Percentiles rank a stretch among this genome's conserved stretches.
phyloP scores from a whole-genome alignment of 1,140 invertebrate species.

The Drosophila equinoxialis region DNA sequence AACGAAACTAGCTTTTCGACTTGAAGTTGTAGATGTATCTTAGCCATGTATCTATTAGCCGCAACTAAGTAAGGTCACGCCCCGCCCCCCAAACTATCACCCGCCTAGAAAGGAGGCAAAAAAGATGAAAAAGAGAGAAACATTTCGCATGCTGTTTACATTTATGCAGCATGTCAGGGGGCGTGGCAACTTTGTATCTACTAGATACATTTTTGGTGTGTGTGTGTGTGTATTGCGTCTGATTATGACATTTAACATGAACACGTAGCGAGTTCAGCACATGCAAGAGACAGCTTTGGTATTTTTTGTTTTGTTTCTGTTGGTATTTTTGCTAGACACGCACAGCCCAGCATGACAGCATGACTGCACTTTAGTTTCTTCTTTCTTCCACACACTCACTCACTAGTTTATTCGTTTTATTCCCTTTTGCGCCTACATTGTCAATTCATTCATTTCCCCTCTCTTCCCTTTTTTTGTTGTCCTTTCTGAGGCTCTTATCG shows the following conservation, averaged over 20 bases:
- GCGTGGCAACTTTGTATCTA: constrained; percentile 63
- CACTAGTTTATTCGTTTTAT: neutral
- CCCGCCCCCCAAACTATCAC: constrained; percentile 22
- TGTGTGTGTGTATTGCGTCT: constrained; percentile 46
- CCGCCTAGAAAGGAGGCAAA: constrained; percentile 11
- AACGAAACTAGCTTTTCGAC: constrained; percentile 20
- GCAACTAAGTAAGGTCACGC: constrained; percentile 61
- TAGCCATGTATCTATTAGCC: constrained; percentile 51
- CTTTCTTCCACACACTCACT: neutral
- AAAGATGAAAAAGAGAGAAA: constrained; percentile 16
- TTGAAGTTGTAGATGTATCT: constrained; percentile 13
- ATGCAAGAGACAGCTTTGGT: constrained; percentile 66
- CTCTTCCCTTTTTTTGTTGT: constrained; percentile 47
- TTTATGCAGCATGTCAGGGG: constrained; percentile 49
- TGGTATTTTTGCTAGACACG: constrained; percentile 45
- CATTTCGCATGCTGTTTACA: constrained; percentile 67
- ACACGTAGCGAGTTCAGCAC: constrained; percentile 71
- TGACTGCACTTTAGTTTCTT: constrained; percentile 17
- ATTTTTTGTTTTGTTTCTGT: constrained; percentile 41
- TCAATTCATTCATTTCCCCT: constrained; percentile 45
- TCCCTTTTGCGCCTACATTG: constrained; percentile 35
- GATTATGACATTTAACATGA: constrained; percentile 81
- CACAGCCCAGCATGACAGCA: constrained; percentile 52
- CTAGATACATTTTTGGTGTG: constrained; percentile 30
- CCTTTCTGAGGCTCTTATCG: constrained; percentile 42